These are phyloP conservation scores for Cuculus canorus DNA, from an alignment of 2,797 vertebrate genomes.

Conservation along the genomic window DNA sequence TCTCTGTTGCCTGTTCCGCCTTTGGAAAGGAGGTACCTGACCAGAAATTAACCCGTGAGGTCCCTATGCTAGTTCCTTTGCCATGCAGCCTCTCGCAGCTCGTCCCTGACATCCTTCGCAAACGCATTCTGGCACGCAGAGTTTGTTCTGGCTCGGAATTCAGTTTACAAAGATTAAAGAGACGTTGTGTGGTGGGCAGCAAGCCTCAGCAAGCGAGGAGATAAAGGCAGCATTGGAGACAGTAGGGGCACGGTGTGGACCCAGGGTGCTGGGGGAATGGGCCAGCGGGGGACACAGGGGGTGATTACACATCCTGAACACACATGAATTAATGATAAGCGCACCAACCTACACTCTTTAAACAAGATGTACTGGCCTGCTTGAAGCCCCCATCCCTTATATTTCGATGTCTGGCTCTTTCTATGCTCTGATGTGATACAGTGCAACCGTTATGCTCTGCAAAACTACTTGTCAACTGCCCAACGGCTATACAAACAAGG, in stretches of 20 bases:
- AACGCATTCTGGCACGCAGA: not conserved
- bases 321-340: not conserved
- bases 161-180: not conserved
- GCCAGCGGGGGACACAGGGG: not conserved
- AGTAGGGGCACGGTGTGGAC: not conserved
- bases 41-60: not conserved
- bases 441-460: conserved; percentile 49
- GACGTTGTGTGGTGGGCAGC: not conserved
- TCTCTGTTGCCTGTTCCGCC: not conserved
- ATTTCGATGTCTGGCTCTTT: not conserved
- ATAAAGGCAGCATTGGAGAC: conserved; percentile 22
- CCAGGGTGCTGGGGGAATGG: rapidly evolving
- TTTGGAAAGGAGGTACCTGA: not conserved
- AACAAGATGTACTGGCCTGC: not conserved
- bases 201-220: not conserved
- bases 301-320: not conserved
- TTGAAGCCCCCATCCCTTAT: not conserved
- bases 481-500: conserved; percentile 37
- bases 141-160: not conserved
- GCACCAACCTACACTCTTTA: not conserved
- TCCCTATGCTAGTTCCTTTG: not conserved
- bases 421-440: not conserved
- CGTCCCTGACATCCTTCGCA: not conserved
- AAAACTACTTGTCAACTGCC: conserved; percentile 28
- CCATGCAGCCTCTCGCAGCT: not conserved